Evolutionary conservation across 2,113 vertebrate species (phyloP).

Genomic region (Xiphias gladius): DNA sequence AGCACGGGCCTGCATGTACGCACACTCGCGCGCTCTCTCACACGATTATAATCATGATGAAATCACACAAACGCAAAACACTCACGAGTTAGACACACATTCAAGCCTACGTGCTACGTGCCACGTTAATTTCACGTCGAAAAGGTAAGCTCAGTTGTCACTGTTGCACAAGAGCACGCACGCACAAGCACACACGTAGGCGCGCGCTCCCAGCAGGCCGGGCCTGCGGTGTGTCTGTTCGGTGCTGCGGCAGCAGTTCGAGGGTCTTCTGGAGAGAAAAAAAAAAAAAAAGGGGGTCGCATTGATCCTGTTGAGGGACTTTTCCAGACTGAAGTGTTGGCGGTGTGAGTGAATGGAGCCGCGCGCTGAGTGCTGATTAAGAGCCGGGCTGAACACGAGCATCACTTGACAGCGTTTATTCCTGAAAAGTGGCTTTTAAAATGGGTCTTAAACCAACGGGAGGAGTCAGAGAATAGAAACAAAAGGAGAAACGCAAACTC

Average conservation of each 20-base stretch:
- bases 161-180: neutral
- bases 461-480: neutral
- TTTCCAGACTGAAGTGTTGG: constrained; percentile 69
- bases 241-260: constrained; percentile 64
- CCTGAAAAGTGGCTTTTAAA: constrained; percentile 36
- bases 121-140: neutral
- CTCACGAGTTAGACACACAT: neutral
- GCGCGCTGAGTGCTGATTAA: constrained; percentile 73
- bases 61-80: neutral
- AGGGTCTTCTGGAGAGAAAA: constrained; percentile 53
- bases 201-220: constrained; percentile 6
- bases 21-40: neutral
- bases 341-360: constrained; percentile 62
- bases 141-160: neutral
- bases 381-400: constrained; percentile 60
- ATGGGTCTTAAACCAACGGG: constrained; percentile 10
- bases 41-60: too few relatives aligned
- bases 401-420: constrained; percentile 69
- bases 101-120: neutral
- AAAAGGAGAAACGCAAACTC: neutral
- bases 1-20: constrained; percentile 1
- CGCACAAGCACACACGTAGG: neutral
- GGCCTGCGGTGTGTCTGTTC: constrained; percentile 27
- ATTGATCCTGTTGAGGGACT: constrained; percentile 77
- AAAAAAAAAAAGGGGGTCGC: constrained; percentile 36